A percentile compares a stretch with the other conserved stretches of the same genome.
Conservation (phyloP, 2,888 invertebrate species). For the Pheosia gnoma region DNA sequence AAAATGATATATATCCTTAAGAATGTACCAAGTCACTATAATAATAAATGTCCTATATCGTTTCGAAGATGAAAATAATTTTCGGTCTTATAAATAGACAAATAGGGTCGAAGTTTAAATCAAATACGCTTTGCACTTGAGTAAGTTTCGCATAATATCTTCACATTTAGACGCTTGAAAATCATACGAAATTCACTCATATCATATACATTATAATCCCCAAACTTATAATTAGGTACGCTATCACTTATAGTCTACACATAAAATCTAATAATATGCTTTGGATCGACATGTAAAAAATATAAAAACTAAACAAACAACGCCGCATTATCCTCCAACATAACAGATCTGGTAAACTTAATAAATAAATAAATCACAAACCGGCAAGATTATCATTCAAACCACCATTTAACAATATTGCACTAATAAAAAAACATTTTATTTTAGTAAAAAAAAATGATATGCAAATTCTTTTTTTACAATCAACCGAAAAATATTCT, state of each 20-base stretch:
- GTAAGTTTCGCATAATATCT: conserved; percentile 11
- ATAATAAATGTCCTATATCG: background rate
- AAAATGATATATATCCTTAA: background rate
- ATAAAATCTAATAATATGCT: conserved; percentile 50
- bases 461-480: conserved; percentile 68
- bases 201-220: no score
- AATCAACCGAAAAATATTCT: conserved; percentile 17
- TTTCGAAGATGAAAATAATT: background rate
- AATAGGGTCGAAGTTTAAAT: background rate
- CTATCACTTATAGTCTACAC: conserved; percentile 28
- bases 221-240: conserved; percentile 29
- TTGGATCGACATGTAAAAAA: conserved; percentile 50
- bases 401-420: conserved; percentile 61
- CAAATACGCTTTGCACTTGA: background rate
- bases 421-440: conserved; percentile 47
- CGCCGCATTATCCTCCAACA: conserved; percentile 28
- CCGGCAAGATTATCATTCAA: conserved; percentile 60
- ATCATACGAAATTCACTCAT: background rate
- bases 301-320: conserved; percentile 21
- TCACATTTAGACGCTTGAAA: background rate
- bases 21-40: background rate
- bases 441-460: conserved; percentile 57
- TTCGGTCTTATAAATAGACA: background rate
- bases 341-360: conserved; percentile 43
- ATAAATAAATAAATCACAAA: conserved; percentile 53